phyloP scores from a whole-genome alignment of 2,888 invertebrate genomes.

The Hecatera dysodea region DNA sequence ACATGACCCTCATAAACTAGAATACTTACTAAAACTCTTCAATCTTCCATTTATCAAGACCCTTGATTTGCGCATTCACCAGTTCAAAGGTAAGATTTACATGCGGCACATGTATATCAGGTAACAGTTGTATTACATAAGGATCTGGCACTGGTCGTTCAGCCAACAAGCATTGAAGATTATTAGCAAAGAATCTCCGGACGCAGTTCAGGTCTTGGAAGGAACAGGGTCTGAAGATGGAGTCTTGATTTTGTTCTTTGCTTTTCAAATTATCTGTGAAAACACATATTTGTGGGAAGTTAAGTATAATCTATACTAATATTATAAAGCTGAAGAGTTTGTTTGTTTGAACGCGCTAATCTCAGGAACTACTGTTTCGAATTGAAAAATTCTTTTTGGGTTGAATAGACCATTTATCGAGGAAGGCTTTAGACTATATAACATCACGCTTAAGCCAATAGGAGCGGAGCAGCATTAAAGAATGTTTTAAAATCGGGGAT shows the following conservation, averaged over 20 bases:
- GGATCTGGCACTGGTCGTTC: conserved; percentile 61
- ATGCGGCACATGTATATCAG: conserved; percentile 24
- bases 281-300: background rate
- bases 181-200: conserved; percentile 49
- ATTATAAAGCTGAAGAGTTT: no score
- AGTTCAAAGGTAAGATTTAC: conserved; percentile 31
- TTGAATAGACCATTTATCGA: no score
- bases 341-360: no score
- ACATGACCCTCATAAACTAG: background rate
- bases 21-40: conserved; percentile 44
- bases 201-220: conserved; percentile 63
- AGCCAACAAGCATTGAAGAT: conserved; percentile 54
- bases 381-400: no score
- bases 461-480: no score
- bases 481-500: no score
- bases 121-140: conserved; percentile 22
- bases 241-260: background rate
- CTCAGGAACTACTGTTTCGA: no score
- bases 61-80: conserved; percentile 23
- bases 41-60: conserved; percentile 36
- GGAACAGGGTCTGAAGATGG: conserved; percentile 58
- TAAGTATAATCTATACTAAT: no score
- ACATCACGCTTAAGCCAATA: no score
- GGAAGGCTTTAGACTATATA: no score
- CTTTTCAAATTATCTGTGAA: background rate